These are phyloP conservation scores for Coregonus sp. DNA, from an alignment of 2,797 vertebrate genomes.

Conservation along the genomic window DNA sequence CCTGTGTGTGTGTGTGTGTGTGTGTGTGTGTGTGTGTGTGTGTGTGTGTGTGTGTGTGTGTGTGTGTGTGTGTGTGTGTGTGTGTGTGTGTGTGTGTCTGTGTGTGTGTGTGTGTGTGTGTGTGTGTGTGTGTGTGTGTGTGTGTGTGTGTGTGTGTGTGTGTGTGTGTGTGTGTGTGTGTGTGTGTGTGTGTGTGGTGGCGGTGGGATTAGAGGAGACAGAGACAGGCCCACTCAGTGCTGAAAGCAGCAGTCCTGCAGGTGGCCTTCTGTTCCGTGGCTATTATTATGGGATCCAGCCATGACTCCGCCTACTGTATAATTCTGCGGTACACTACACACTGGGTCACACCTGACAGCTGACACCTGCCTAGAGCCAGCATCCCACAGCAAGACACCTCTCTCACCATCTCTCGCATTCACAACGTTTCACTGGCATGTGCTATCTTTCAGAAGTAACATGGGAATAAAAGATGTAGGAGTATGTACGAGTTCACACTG, in stretches of 20 bases:
- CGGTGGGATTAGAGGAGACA: constrained; percentile 19
- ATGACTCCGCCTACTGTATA: constrained; percentile 59
- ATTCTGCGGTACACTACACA: constrained; percentile 53
- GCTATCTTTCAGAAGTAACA: neutral
- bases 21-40: too few species aligned
- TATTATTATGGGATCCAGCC: constrained; percentile 74
- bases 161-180: constrained; percentile 62
- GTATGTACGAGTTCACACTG: neutral
- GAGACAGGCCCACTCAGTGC: constrained; percentile 52
- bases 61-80: too few species aligned
- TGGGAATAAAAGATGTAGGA: neutral
- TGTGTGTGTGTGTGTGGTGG: too few species aligned
- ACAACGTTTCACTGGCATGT: constrained; percentile 24
- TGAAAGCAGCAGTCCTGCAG: constrained; percentile 64
- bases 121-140: too few species aligned
- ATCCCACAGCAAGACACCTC: constrained; percentile 22
- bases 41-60: too few species aligned
- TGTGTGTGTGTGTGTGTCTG: too few species aligned
- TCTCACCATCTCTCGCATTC: constrained; percentile 33
- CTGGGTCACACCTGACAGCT: constrained; percentile 76
- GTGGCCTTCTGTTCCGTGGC: constrained; percentile 60
- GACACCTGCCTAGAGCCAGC: constrained; percentile 68
- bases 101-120: too few species aligned
- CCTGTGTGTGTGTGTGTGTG: constrained; percentile 35
- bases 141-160: constrained; percentile 21